A percentile compares a stretch with the other conserved stretches of the same genome.
These are phyloP conservation scores for Hycleus cichorii DNA, from an alignment of 1,140 invertebrate species.

Conservation along the genomic window DNA sequence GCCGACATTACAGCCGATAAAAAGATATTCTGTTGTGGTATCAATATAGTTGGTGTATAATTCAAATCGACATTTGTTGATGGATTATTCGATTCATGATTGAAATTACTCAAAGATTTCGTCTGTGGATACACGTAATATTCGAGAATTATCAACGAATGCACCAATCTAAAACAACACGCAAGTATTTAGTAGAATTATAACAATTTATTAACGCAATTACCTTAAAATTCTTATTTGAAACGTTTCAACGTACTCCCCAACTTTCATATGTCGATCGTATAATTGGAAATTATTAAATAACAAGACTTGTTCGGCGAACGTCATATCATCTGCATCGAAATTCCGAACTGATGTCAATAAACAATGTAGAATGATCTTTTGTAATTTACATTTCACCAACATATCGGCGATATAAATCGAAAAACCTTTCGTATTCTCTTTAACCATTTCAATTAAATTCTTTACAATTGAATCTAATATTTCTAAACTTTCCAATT, in stretches of 20 bases:
- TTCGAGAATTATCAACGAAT: constrained; percentile 72
- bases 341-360: constrained; percentile 63
- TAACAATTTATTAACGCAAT: background rate
- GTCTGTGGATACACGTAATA: constrained; percentile 49
- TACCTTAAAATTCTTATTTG: constrained; percentile 66
- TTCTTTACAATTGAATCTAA: constrained; percentile 71
- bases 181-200: background rate
- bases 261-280: constrained; percentile 51
- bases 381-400: constrained; percentile 78
- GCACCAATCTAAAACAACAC: constrained; percentile 47
- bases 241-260: constrained; percentile 67
- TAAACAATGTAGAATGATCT: constrained; percentile 78
- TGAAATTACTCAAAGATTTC: constrained; percentile 8
- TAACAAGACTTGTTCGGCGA: constrained; percentile 75
- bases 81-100: constrained; percentile 34
- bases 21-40: constrained; percentile 82
- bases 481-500: constrained; percentile 71
- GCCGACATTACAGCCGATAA: constrained; percentile 73
- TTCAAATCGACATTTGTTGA: constrained; percentile 48
- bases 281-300: constrained; percentile 68
- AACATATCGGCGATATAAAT: constrained; percentile 78
- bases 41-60: constrained; percentile 57
- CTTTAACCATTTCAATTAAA: constrained; percentile 71
- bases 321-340: constrained; percentile 48
- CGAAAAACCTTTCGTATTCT: constrained; percentile 72